Conservation (phyloP, 2,797 vertebrate species). For the Helarctos malayanus region DNA sequence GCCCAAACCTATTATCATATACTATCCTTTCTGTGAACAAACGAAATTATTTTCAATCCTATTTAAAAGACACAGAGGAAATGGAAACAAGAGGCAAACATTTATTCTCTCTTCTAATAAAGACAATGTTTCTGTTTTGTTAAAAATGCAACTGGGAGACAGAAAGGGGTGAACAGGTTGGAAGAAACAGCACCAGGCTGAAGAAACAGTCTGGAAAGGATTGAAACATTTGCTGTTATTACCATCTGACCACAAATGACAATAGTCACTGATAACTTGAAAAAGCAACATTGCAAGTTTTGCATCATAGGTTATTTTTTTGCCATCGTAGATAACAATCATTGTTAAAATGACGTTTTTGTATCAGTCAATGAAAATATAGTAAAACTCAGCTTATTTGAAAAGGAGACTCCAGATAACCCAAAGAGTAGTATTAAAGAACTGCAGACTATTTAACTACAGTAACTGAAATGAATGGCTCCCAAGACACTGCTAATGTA, state of each 20-base stretch:
- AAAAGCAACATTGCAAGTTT: slow-evolving; percentile 8
- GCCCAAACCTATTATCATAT: slow-evolving; percentile 34
- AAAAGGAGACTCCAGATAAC: slow-evolving; percentile 28
- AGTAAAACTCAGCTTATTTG: slow-evolving; percentile 18
- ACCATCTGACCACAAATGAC: not conserved
- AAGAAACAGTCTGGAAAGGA: not conserved
- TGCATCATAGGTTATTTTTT: not conserved
- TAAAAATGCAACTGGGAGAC: not conserved
- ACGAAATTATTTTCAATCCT: slow-evolving; percentile 45
- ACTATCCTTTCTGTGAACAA: not conserved
- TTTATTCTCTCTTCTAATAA: slow-evolving; percentile 43
- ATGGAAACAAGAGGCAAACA: slow-evolving; percentile 50
- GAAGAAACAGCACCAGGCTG: not conserved
- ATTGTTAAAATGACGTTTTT: slow-evolving; percentile 20
- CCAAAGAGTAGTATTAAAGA: not conserved
- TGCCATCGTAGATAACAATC: not conserved
- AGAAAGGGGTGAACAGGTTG: not conserved
- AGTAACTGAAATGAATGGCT: slow-evolving; percentile 41
- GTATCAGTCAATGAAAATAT: not conserved
- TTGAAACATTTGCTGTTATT: not conserved
- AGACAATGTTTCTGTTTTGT: not conserved
- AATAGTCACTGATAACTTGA: not conserved
- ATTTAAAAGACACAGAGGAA: slow-evolving; percentile 35
- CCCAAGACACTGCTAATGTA: not conserved
- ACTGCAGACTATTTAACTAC: not conserved